Base-by-base conservation (phyloP, 2,888 invertebrate genomes). In the Diarsia rubi region DNA sequence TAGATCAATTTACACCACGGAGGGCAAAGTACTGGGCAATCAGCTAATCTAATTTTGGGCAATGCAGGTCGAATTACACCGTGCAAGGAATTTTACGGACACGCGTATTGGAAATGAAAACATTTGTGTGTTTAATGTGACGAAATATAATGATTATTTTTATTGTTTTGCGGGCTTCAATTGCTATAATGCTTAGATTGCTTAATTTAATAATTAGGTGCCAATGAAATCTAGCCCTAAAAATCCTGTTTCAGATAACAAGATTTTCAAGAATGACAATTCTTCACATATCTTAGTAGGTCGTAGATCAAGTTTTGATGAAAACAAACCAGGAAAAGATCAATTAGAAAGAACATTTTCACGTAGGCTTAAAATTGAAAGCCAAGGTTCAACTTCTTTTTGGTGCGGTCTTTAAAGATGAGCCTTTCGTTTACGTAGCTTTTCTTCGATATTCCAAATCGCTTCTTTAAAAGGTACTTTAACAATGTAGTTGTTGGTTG, bases 1-100 rank as follows among this genome's bases (percentile, higher is more conserved):
- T 80, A 83, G 87, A 84, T 87, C 81, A 88, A 87, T 87, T 87
- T 86, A 84, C 87, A 84, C 64, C 54, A 37, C 37, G n/a, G 16
- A 31, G 47, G 27, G 21, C 70, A 66, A 73, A 75, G 66, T 82
- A 66, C 82, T 49, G 63, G 3, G 82, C 72, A 63, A 75, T 65
- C 76, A 68, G 67, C 85, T 77, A 88, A 83, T 87, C 87, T 80
- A 70, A 83, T 84, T 88, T 88, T 82, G 73, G 75, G 63, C 74
- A 77, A 66, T 65, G 27, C 57, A 37, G 67, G 47, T 86, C 69
- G 37, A 52, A 84, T 88, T 80, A 49, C 79, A 37, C 59, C 37
- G 27, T 16, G 24, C 47, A 44, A 66, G 63, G 73, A 83, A 54
- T 81, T 84, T 72, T 73, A 69, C 21, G 44, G 54, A 45, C 66